Evolutionary conservation across 1,140 invertebrate species (phyloP), one percentile per base, ranked within the genome.

Genomic region (Drosophila melanogaster): DNA sequence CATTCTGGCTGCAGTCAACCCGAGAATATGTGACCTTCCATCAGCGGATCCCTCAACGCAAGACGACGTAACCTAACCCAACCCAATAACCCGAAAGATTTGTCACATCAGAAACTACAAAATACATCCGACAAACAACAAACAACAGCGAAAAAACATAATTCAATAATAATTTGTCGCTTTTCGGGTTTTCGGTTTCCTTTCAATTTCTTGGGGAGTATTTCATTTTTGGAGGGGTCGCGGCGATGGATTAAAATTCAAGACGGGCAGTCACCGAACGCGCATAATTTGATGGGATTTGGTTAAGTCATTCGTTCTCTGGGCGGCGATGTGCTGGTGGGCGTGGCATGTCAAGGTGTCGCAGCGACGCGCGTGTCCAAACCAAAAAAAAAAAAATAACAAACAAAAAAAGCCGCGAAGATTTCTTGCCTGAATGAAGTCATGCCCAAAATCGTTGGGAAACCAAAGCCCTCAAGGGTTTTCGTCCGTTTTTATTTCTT

Each of bases 231-330:
- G 15, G 4, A 33, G 10, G 37, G 35, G 22, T 46, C 44, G 44
- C n/a, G 19, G 2, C 17, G 17, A 11, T 2, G 17, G 54, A 50
- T 86, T 86, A 72, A 86, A 79, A 86, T 86, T 86, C 83, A 86
- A 86, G 79, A 86, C 83, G 70, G 83, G 83, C 83, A 87, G 81
- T 72, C 46, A 61, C 33, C 76, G 44, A 67, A 75, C 41, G 74
- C 78, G 78, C 78, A 86, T 86, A 87, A 76, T 87, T 87, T 81
- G 83, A 87, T 79, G 83, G 79, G 75, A 87, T 86, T 87, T 77
- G 76, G 79, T 87, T 79, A 86, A 86, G 83, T 87, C 81, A 83
- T 86, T 57, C 60, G 47, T 56, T 84, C 49, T 69, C 47, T 56
- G 51, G 40, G 17, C 8, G 40, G 24, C 38, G 26, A 19, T 30